Base-by-base conservation (phyloP, 1,140 invertebrate species). In the Contarinia nasturtii region DNA sequence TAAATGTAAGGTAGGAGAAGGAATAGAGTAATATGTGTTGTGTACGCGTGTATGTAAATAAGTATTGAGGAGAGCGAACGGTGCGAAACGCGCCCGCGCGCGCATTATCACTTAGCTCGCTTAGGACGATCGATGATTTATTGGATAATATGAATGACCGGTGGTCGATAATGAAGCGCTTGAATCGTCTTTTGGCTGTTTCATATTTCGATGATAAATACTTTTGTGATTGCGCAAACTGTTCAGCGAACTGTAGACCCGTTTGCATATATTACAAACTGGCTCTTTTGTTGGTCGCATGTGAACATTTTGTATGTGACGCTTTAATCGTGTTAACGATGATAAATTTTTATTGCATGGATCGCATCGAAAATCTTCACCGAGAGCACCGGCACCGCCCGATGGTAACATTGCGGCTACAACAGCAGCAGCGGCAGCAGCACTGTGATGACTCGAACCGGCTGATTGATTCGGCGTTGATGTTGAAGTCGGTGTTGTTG, bases 311-410 rank as follows among this genome's bases (percentile, higher is more conserved):
- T 85, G 82, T 69, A 85, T 83, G 69, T 86, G 82, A 53, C 81
- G 76, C 72, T 82, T 84, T 65, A 85, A 76, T 57, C 82, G 76
- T 56, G 82, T 84, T 65, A 84, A 70, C 52, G 82, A 84, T 59
- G 80, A 82, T 57, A 83, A 70, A 67, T 79, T 82, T 76, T 85
- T 85, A 76, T 85, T 85, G 80, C 82, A 86, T 58, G 81, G 81
- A 72, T 82, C 80, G 71, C 81, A 85, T 65, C 81, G 75, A 74
- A 83, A 84, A 69, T 82, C 79, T 69, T 82, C 80, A 58, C 74
- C 76, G 64, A 67, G 52, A 44, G 55, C 53, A 4, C 48, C 50
- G 43, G 50, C 50, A 65, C 21, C 27, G 61, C 64, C 63, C 67
- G 54, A 63, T 67, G 61, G 67, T 67, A 57, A 67, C 8, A 14